Conservation (phyloP, 2,797 vertebrate species). For the Rallus crepitans region DNA sequence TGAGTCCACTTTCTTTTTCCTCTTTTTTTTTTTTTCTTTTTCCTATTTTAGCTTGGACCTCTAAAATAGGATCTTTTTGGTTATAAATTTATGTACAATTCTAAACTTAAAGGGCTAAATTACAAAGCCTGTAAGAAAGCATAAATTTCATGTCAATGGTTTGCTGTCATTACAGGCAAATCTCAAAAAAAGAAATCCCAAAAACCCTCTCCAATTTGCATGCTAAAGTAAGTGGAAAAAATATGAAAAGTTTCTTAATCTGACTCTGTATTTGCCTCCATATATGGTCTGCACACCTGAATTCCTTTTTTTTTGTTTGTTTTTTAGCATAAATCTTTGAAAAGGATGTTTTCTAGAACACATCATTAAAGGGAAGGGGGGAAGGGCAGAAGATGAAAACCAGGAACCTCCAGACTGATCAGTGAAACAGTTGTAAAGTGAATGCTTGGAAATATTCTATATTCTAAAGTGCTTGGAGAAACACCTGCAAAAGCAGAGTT, state of each 20-base stretch:
- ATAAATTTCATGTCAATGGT: neutral
- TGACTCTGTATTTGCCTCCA: neutral
- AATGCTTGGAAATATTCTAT: neutral
- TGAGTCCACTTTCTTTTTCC: neutral
- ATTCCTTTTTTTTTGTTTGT: neutral
- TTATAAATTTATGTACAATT: neutral
- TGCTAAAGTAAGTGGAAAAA: neutral
- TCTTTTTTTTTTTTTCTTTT: no score
- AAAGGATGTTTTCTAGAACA: neutral
- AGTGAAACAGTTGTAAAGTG: neutral
- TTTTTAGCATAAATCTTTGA: neutral
- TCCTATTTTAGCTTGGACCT: neutral
- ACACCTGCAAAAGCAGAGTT: constrained; percentile 19
- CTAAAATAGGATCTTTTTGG: neutral
- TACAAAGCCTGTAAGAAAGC: neutral
- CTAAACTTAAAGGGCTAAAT: neutral
- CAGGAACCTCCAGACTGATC: neutral
- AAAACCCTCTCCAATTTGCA: rapidly evolving
- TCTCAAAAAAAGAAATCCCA: neutral
- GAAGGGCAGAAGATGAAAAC: neutral
- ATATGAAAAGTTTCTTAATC: neutral
- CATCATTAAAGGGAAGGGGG: neutral
- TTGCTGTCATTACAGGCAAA: neutral
- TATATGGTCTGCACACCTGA: neutral
- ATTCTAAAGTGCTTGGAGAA: constrained; percentile 9